phyloP scores from a whole-genome alignment of 1,140 invertebrate genomes.

The Agraylea sexmaculata region DNA sequence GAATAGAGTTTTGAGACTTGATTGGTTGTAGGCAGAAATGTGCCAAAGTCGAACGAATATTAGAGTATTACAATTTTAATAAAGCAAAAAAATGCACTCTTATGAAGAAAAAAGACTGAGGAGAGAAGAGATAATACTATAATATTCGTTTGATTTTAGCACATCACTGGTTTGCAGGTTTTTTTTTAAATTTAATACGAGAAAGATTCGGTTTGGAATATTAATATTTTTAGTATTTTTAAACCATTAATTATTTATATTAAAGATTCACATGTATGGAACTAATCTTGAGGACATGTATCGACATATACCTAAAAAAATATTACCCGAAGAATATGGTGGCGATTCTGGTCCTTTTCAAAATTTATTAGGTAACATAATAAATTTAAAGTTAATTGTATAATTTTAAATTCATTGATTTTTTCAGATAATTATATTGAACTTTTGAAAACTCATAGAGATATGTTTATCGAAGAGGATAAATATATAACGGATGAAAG shows the following conservation, averaged over 20 bases:
- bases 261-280: constrained; percentile 29
- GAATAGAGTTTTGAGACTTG: too few relatives aligned
- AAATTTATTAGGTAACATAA: constrained; percentile 26
- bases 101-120: too few relatives aligned
- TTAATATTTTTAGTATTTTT: not conserved
- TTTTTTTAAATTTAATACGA: too few relatives aligned
- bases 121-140: too few relatives aligned
- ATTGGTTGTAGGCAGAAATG: too few relatives aligned
- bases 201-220: constrained; percentile 1
- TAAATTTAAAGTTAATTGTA: not conserved
- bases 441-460: constrained; percentile 34
- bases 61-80: too few relatives aligned
- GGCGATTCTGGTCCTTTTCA: constrained; percentile 27
- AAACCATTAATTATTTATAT: not conserved
- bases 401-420: constrained; percentile 9
- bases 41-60: too few relatives aligned
- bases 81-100: too few relatives aligned
- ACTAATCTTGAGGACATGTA: constrained; percentile 32
- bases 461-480: constrained; percentile 42
- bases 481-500: constrained; percentile 44
- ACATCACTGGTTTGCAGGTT: too few relatives aligned
- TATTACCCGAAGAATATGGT: constrained; percentile 36
- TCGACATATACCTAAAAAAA: constrained; percentile 29
- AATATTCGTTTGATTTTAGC: too few relatives aligned
- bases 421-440: constrained; percentile 35